Base-by-base conservation (phyloP, 37 sponge, comb jelly and placozoan species). In the Beroe forskalii region DNA sequence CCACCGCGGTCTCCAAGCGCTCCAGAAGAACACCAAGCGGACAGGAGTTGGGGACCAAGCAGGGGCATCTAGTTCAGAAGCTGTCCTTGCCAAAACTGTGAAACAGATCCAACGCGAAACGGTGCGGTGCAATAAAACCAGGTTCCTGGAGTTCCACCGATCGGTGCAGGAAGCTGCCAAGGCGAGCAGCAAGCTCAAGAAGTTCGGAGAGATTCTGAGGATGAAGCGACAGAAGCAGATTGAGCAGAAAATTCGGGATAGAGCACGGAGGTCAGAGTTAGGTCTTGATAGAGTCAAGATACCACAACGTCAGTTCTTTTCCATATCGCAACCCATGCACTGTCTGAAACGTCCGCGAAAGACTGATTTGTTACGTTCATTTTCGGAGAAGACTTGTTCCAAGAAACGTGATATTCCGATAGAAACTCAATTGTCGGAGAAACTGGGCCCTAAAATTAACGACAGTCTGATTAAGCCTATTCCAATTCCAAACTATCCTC, bases 11-110 rank as follows among this genome's bases (percentile, higher is more conserved):
- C 33, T 14, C 39, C 9, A 9, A 14, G 66, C 6, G 30, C 72
- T 69, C 36, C 27, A 69, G 38, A 69, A 69, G 32, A 1, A 69
- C 4, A 3, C 27, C 1, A 32, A 69, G 14, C 6, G 55, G 55
- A 12, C 55, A 48, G 72, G 72, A 69, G 33, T 32, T 35, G 32
- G 19, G 19, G 72, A 69, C 39, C 8, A 36, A 2, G 38, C 3
- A 36, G 39, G 14, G 38, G 27, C 36, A 14, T 36, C 72, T 35
- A 32, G 72, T 37, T 69, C 72, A 19, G 32, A 35, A 17, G 32
- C 72, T 14, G 39, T 69, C 14, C 72, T 69, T 27, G 72, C 32
- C 1, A 69, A 36, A 37, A 69, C 72, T 69, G 72, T 69, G 35
- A 69, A 69, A 35, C 72, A 69, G 38, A 69, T 69, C 19, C 72